Evolutionary conservation across 1,140 invertebrate genomes (phyloP), one percentile per base, ranked within the genome.

Genomic region (Stegodyphus dumicola): DNA sequence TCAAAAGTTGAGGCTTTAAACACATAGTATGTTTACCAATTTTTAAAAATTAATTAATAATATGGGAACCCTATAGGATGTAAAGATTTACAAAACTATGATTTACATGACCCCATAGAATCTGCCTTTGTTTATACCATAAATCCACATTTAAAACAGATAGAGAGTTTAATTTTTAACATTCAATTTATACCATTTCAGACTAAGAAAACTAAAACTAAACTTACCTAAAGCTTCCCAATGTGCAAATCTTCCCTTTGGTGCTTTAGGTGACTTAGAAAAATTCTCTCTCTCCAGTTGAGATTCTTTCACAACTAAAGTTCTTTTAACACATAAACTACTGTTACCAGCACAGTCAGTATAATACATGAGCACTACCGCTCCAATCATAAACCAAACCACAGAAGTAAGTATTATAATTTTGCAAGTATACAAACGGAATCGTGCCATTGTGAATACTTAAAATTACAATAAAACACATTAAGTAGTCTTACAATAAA

Each of bases 311-410:
- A 76, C 52, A 13, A 85, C 70, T 54, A 70, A 6, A 18, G 18
- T 79, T 18, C 51, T 69, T 70, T 85, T 79, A 67, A 76, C 17
- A 77, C 75, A 85, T 51, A 69, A 65, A 74, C 74, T 71, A 52
- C 74, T 78, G 54, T 85, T 77, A 33, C 70, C 70, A 54, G 89
- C 89, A 88, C 92, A 98, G 89, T 99, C 97, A 52, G 96, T 96
- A 91, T 97, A 99, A 91, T 97, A 95, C 91, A 97, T 96, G 70
- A 99, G 92, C 56, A 99, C 92, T 78, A 95, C 93, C 48, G 98
- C 96, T 91, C 97, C 97, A 60, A 99, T 93, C 88, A 99, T 92
- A 89, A 99, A 95, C 98, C 98, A 99, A 65, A 97, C 96, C 80
- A 99, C 91, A 0, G 97, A 99, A 85, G 98, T 99, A 87, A 97